Evolutionary conservation across 2,113 vertebrate genomes (phyloP), one percentile per base, ranked within the genome.

Genomic region (Nymphicus hollandicus): DNA sequence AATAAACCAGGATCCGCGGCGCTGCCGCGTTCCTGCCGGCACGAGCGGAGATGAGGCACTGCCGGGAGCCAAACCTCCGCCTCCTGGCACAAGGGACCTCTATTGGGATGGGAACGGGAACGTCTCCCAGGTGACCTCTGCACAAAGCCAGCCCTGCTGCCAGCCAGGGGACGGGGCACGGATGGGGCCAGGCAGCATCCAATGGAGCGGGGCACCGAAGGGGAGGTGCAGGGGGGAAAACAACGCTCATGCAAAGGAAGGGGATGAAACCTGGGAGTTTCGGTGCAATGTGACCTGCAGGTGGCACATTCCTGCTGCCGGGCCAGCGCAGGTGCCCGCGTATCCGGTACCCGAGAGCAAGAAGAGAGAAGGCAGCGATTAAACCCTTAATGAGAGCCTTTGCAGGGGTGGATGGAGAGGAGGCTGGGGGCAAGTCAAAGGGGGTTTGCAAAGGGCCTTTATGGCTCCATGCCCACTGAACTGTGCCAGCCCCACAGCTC

Each of bases 91-190:
- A 93, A 96, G 71, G 81, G 82, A 86, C 91, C 85, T 97, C 96
- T 91, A 63, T 56, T 9, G 88, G 81, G 87, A 39, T 3, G 3
- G 69, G 69, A 79, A 91, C 78, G 3, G 69, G 69, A 79, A 91
- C 78, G 28, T 83, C 92, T 78, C 95, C 94, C 4, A 43, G 87
- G 91, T 96, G 96, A 96, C 94, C 94, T 17, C 28, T 0, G 77
- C 95, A 96, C 92, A 87, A 91, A 95, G 93, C 1, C 76, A 28
- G 91, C 65, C 77, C 88, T 29, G 92, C 86, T 6, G 55, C 84
- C 23, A 19, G 86, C 29, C 53, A 4, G 61, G 35, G n/a, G 43
- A 31, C 9, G 2, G 43, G 78, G 37, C 20, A 29, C 2, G 13
- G 73, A 9, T 4, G 23, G 63, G 60, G 80, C 77, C 73, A 74